phyloP scores from a whole-genome alignment of 2,113 vertebrate genomes.

The Okapia johnstoni region DNA sequence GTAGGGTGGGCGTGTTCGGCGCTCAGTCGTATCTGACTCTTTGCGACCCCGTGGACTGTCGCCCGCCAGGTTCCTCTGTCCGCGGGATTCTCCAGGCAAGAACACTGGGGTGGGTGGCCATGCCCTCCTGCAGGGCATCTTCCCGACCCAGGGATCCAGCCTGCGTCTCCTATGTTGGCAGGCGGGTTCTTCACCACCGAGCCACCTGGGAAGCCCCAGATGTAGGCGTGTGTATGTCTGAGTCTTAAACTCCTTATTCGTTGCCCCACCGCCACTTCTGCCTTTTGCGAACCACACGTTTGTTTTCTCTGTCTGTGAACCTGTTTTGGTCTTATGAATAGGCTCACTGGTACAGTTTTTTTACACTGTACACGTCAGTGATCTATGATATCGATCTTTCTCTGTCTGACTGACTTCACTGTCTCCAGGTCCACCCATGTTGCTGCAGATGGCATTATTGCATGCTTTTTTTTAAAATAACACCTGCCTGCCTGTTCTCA shows the following conservation, averaged over 20 bases:
- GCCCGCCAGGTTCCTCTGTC: neutral
- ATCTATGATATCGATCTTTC: neutral
- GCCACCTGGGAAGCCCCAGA: neutral
- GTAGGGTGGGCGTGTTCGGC: rapidly evolving
- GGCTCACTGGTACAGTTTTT: neutral
- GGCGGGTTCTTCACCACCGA: neutral
- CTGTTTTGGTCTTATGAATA: neutral
- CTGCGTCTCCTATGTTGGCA: rapidly evolving
- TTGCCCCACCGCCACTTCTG: rapidly evolving
- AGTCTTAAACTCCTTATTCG: neutral
- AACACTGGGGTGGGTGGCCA: neutral
- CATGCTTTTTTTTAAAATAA: rapidly evolving
- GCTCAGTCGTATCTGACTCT: rapidly evolving
- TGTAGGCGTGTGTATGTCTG: rapidly evolving
- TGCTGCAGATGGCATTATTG: rapidly evolving
- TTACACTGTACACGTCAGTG: neutral
- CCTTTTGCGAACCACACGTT: neutral
- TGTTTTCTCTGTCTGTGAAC: neutral
- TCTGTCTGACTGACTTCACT: neutral
- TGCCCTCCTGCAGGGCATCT: neutral
- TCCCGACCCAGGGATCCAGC: neutral
- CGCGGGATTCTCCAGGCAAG: neutral
- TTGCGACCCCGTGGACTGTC: rapidly evolving
- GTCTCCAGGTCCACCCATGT: too few species aligned
- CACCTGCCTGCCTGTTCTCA: neutral